Evolutionary conservation across 2,113 vertebrate species (phyloP).

Genomic region (Asarcornis scutulata): DNA sequence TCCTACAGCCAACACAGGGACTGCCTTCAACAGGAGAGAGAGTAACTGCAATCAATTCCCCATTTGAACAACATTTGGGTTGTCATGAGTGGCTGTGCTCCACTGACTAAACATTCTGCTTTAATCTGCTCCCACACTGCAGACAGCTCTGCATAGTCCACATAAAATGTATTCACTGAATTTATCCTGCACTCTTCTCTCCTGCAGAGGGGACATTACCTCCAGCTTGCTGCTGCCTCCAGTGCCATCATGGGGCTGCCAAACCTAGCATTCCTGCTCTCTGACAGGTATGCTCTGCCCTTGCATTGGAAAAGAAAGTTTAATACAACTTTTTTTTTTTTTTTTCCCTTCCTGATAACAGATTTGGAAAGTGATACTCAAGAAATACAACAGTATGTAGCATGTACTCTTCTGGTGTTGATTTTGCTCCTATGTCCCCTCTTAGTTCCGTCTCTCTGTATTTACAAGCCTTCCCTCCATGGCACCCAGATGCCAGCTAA

Average conservation of each 20-base stretch:
- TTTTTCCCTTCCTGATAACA: neutral
- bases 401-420: neutral
- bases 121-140: neutral
- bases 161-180: neutral
- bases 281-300: neutral
- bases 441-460: neutral
- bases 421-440: neutral
- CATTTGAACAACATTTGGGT: neutral
- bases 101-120: neutral
- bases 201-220: neutral
- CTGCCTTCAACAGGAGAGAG: neutral
- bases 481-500: neutral
- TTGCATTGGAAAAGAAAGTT: neutral
- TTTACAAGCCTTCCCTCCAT: neutral
- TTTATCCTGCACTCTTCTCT: neutral
- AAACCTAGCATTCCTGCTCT: neutral
- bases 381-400: neutral
- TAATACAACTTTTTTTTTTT: neutral
- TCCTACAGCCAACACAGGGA: neutral
- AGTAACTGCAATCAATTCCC: neutral
- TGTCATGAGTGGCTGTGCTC: too few species aligned
- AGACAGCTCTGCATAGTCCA: neutral
- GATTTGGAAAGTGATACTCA: neutral
- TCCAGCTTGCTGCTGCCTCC: neutral
- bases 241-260: neutral